Base-by-base conservation (phyloP, 2,888 invertebrate species). In the Tinea trinotella region DNA sequence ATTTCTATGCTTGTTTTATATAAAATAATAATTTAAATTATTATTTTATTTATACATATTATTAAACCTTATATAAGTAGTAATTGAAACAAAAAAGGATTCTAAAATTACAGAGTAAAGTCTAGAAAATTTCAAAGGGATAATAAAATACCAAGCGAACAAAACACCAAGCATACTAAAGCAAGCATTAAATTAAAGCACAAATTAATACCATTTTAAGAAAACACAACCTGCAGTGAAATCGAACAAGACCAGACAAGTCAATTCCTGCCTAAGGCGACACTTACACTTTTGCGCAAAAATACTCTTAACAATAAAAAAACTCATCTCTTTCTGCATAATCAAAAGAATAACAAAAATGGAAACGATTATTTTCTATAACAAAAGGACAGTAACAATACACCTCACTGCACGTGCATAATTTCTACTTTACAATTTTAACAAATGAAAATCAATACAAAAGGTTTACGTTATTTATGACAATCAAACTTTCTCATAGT, bases 211-310 rank as follows among this genome's bases (percentile, higher is more conserved):
- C n/a, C n/a, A n/a, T n/a, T n/a, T n/a, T n/a, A n/a, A n/a, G n/a
- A n/a, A n/a, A n/a, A n/a, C n/a, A 30, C 1, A 13, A 15, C 13
- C 15, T 35, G 35, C 3, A 40, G 2, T 40, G 40, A 15, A 40
- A 40, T 2, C 40, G 40, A 40, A 24, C 50, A 24, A 50, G 50
- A n/a, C 13, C 22, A n/a, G 13, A 50, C 50, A 50, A 24, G 50
- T 50, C 13, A 5, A 50, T 10, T 13, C 24, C 18, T 20, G 24
- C 24, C 50, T 9, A n/a, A 22, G 15, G 50, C 15, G 48, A 50
- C 50, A 50, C 22, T 50, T 50, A 19, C 24, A 50, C 13, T 50
- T 50, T 24, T 48, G 20, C 48, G 17, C 48, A 19, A 48, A 19
- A 48, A 18, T 6, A 3, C 7, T 48, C 18, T 46, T 46, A 4